A percentile compares a stretch with the other conserved stretches of the same genome.
These are phyloP conservation scores for Diorhabda carinulata DNA, from an alignment of 1,140 invertebrate species.

Conservation along the genomic window DNA sequence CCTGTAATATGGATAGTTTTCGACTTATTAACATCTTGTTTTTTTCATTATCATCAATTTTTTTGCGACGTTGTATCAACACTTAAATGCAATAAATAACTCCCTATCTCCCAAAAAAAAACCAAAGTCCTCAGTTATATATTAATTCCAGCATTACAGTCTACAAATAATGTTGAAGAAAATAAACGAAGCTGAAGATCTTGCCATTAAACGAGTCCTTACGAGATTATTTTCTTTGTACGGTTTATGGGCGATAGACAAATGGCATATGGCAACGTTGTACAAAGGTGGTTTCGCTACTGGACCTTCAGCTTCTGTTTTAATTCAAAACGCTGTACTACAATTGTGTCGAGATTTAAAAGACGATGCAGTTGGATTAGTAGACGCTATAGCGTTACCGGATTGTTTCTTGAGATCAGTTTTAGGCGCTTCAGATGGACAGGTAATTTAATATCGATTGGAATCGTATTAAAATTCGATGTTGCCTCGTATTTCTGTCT, in stretches of 20 bases:
- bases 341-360: constrained; percentile 62
- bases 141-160: constrained; percentile 56
- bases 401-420: constrained; percentile 82
- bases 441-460: constrained; percentile 49
- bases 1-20: too few species aligned
- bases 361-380: constrained; percentile 67
- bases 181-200: constrained; percentile 51
- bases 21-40: too few species aligned
- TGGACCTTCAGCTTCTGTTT: constrained; percentile 47
- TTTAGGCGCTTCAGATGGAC: constrained; percentile 74
- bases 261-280: constrained; percentile 64
- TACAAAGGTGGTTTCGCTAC: constrained; percentile 69
- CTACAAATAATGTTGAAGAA: constrained; percentile 57
- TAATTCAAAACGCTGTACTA: constrained; percentile 57
- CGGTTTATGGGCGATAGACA: constrained; percentile 68
- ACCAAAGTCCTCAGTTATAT: not conserved
- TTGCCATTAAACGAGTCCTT: constrained; percentile 56
- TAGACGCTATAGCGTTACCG: constrained; percentile 81
- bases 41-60: too few species aligned
- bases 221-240: constrained; percentile 66
- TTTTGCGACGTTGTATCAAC: too few species aligned
- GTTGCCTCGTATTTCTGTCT: constrained; percentile 61
- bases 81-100: too few species aligned
- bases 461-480: constrained; percentile 27
- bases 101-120: too few species aligned